These are phyloP conservation scores for Ara ararauna DNA, from an alignment of 2,797 vertebrate species.

Conservation along the genomic window DNA sequence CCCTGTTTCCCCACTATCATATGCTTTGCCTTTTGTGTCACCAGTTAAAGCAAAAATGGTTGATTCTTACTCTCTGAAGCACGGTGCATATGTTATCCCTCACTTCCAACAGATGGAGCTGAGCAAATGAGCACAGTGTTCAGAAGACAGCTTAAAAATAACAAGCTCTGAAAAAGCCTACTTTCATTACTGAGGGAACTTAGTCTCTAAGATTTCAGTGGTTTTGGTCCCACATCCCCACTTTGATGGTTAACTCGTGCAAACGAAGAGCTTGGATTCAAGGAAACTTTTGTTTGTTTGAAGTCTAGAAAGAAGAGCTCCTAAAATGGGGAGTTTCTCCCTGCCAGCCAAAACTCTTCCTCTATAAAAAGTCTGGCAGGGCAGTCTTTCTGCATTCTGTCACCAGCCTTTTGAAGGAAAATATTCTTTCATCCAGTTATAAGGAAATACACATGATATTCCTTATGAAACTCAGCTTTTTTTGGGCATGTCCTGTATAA, in stretches of 20 bases:
- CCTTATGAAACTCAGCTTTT: background rate
- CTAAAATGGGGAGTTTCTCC: background rate
- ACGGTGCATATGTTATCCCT: background rate
- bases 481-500: background rate
- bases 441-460: background rate
- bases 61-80: background rate
- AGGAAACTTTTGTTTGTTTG: constrained; percentile 27
- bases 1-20: background rate
- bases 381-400: background rate
- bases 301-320: constrained; percentile 6
- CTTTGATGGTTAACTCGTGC: background rate
- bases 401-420: background rate
- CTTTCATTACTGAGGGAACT: background rate
- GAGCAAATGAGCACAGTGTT: background rate
- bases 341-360: constrained; percentile 7
- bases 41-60: background rate
- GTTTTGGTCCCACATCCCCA: background rate
- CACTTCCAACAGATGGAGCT: constrained; percentile 38
- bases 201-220: background rate
- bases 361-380: background rate
- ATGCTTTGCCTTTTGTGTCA: background rate
- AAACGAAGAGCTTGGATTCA: background rate
- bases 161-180: background rate
- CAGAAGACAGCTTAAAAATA: background rate
- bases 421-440: background rate